A percentile compares a stretch with the other conserved stretches of the same genome.
phyloP scores from a whole-genome alignment of 2,888 invertebrate species.

The Ditula angustiorana region DNA sequence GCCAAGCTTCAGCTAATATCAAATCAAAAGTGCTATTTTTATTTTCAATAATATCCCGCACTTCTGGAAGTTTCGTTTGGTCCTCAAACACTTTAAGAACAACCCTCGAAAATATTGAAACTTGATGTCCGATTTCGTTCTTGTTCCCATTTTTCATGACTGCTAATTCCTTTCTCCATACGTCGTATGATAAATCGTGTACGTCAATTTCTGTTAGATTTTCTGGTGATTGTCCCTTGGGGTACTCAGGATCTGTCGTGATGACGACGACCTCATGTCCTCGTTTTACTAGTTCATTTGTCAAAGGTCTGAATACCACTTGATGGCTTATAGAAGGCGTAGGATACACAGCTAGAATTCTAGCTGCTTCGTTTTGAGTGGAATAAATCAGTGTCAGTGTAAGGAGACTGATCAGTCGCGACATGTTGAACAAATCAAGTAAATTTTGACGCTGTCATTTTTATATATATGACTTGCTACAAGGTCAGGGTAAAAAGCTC shows the following conservation, averaged over 20 bases:
- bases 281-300: conserved; percentile 63
- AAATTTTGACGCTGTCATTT: background rate
- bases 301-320: conserved; percentile 66
- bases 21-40: conserved; percentile 54
- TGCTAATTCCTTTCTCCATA: conserved; percentile 30
- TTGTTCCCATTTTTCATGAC: background rate
- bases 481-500: background rate
- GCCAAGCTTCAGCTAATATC: conserved; percentile 55
- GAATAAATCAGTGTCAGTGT: background rate
- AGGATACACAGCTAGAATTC: conserved; percentile 66
- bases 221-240: conserved; percentile 50
- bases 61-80: background rate
- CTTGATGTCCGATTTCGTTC: background rate
- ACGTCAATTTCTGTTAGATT: conserved; percentile 71
- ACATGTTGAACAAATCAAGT: background rate
- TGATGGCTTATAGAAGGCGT: conserved; percentile 77
- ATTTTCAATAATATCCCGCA: conserved; percentile 34
- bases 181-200: conserved; percentile 52
- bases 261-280: conserved; percentile 75
- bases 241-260: conserved; percentile 68
- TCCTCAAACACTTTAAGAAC: background rate
- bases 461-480: background rate
- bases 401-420: background rate
- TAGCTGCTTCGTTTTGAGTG: conserved; percentile 47
- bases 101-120: background rate